Evolutionary conservation across 2,888 invertebrate genomes (phyloP), one percentile per base, ranked within the genome.

Genomic region (Watsonalla cultraria): DNA sequence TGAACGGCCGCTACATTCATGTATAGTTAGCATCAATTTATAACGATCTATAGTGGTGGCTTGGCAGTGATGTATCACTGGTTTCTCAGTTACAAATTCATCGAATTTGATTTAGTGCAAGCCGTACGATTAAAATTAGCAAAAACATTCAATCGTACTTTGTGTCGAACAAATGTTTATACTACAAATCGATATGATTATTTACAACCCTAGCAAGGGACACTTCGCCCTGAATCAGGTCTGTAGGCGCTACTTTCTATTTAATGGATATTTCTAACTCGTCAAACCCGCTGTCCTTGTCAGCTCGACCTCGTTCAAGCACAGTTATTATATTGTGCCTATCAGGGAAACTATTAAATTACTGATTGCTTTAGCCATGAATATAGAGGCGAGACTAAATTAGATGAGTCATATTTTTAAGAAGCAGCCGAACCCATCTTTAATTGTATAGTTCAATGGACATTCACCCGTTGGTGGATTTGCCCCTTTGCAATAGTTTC

Each of bases 261-360:
- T 52, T 48, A 65, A 62, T 65, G 59, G 61, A 47, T 59, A 52
- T 53, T 63, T 66, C 68, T 57, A 71, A 74, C 78, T 68, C 60
- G 81, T 78, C 71, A 69, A 72, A 78, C 81, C 60, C 51, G 78
- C 68, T 68, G 72, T 76, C 72, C 74, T 70, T 70, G 64, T 66
- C 64, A 50, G 52, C 47, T 15, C 70, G 68, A 61, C 76, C 69
- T 72, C 68, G 60, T 68, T 71, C 55, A 59, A 56, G 64, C 56
- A 49, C 50, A 48, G 59, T 62, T 60, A 68, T 66, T 63, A 59
- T 61, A 68, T 63, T 62, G 63, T 58, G 57, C 62, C 65, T 66
- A 64, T 62, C 59, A 55, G 56, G 57, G 65, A 66, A 70, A 64
- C 58, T 59, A 59, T 59, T 61, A 55, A 58, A 59, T 51, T 59